A percentile compares a stretch with the other conserved stretches of the same genome.
Evolutionary conservation across 2,113 vertebrate species (phyloP).

Genomic region (Lichenostomus cassidix): DNA sequence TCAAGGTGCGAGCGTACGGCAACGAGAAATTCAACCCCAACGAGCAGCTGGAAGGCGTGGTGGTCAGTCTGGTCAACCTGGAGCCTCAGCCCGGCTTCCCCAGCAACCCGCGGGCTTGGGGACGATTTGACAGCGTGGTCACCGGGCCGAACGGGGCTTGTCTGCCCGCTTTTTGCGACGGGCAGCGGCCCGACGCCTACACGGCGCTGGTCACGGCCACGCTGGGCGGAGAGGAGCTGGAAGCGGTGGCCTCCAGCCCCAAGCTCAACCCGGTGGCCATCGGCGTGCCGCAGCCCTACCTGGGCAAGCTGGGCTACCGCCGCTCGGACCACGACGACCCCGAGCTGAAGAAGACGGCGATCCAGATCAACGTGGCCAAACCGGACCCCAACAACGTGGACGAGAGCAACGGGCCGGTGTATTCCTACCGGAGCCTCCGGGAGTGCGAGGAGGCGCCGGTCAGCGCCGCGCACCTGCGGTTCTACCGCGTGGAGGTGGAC

Average conservation of each 20-base stretch:
- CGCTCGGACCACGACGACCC: constrained; percentile 89
- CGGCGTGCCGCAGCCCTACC: constrained; percentile 91
- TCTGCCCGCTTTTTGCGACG: constrained; percentile 93
- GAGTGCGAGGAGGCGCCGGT: constrained; percentile 86
- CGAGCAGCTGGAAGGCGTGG: constrained; percentile 93
- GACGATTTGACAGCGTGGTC: constrained; percentile 94
- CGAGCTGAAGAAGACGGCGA: constrained; percentile 88
- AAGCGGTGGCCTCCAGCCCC: constrained; percentile 89
- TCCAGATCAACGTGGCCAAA: constrained; percentile 90
- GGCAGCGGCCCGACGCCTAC: constrained; percentile 84
- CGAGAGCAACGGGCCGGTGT: constrained; percentile 90
- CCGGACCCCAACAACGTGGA: constrained; percentile 85
- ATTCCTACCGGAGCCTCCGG: constrained; percentile 85
- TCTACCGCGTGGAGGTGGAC: constrained; percentile 93
- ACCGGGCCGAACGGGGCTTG: constrained; percentile 93
- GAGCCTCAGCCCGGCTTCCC: constrained; percentile 90
- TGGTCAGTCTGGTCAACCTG: constrained; percentile 89
- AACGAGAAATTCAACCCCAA: constrained; percentile 87
- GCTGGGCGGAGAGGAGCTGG: constrained; percentile 92
- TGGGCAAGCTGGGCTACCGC: constrained; percentile 87
- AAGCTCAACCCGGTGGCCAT: constrained; percentile 82
- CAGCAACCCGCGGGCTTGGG: constrained; percentile 92
- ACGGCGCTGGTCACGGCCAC: constrained; percentile 88
- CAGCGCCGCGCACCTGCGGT: constrained; percentile 89
- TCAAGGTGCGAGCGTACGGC: constrained; percentile 93